Percentiles rank a stretch among this genome's conserved stretches.
phyloP scores from a whole-genome alignment of 64 coral and sea anemone genomes.

The Dendrophyllia cribrosa region DNA sequence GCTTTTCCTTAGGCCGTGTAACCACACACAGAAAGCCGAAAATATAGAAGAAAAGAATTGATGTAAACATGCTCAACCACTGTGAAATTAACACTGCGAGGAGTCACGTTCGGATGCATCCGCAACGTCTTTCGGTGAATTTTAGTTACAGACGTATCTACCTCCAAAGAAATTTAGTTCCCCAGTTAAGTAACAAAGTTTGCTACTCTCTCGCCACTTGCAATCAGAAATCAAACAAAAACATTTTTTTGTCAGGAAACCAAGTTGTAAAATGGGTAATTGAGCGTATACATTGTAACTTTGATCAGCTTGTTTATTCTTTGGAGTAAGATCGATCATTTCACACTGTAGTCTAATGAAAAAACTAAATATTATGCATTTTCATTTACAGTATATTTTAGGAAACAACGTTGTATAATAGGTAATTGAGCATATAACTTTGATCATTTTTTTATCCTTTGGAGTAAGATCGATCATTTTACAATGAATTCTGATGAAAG shows the following conservation, averaged over 20 bases:
- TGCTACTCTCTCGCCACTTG: background rate
- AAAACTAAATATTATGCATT: too few relatives aligned
- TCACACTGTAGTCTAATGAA: too few relatives aligned
- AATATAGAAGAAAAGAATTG: background rate
- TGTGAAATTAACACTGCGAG: conserved; percentile 13
- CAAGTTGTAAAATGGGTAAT: background rate
- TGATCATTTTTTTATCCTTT: background rate
- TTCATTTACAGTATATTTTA: too few relatives aligned
- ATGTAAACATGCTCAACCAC: conserved; percentile 17
- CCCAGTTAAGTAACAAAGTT: background rate
- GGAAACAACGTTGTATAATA: background rate
- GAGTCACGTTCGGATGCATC: background rate
- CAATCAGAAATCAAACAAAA: background rate
- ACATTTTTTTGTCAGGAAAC: background rate
- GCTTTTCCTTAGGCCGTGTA: background rate
- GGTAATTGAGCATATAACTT: conserved; percentile 20
- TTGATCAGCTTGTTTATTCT: background rate
- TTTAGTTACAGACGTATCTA: background rate
- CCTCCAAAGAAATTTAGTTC: background rate
- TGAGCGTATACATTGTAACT: conserved; percentile 25
- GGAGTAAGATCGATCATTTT: background rate
- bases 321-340: background rate
- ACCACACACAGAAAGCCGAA: conserved; percentile 47
- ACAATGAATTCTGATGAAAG: too few relatives aligned
- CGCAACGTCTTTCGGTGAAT: background rate